Percentiles rank a stretch among this genome's conserved stretches.
phyloP scores from a whole-genome alignment of 1,140 invertebrate species.

The Plectus sambesii region DNA sequence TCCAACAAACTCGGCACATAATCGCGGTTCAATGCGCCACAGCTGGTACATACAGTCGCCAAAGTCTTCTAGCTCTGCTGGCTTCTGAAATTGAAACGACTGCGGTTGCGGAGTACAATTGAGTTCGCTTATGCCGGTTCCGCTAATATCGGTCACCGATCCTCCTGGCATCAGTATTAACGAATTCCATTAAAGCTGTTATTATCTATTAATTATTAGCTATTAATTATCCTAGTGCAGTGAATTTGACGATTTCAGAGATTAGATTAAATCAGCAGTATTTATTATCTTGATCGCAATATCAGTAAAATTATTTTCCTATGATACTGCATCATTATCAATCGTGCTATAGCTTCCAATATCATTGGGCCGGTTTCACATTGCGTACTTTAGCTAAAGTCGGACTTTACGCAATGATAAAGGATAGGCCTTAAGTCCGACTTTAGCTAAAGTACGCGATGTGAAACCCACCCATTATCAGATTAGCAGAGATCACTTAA shows the following conservation, averaged over 20 bases:
- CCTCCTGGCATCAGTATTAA: constrained; percentile 11
- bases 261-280: constrained; percentile 10
- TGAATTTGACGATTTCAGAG: not conserved
- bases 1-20: constrained; percentile 20
- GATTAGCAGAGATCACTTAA: too few relatives aligned
- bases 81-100: constrained; percentile 15
- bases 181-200: constrained; percentile 30
- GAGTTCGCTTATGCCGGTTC: constrained; percentile 1
- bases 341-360: too few relatives aligned
- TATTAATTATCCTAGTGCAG: constrained; percentile 23
- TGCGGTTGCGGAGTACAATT: not conserved
- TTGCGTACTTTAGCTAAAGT: too few relatives aligned
- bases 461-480: too few relatives aligned
- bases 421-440: too few relatives aligned
- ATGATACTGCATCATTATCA: too few relatives aligned
- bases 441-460: too few relatives aligned
- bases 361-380: too few relatives aligned
- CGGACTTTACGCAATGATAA: too few relatives aligned
- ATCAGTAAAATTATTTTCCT: too few relatives aligned
- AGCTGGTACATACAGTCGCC: constrained; percentile 23
- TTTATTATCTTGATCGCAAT: too few relatives aligned
- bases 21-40: constrained; percentile 19
- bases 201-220: too few relatives aligned
- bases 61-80: constrained; percentile 18
- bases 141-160: constrained; percentile 11